Evolutionary conservation across 1,140 invertebrate genomes (phyloP), one percentile per base, ranked within the genome.

Genomic region (Hermetia illucens): DNA sequence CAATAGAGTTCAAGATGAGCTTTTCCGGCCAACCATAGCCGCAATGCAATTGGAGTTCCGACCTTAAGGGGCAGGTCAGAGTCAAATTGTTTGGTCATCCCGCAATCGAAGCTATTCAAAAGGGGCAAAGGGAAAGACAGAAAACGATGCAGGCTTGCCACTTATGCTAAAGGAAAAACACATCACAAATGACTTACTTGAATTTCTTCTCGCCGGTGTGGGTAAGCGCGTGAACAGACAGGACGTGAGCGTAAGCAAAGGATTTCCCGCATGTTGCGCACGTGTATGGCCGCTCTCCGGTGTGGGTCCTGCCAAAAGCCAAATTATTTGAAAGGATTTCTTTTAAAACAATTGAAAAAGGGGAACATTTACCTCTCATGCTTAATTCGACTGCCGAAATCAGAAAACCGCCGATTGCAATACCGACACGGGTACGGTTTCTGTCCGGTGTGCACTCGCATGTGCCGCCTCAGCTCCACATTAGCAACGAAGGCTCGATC

Each of bases 271-370:
- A 83, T 0, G 69, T 70, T 0, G 68, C 68, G 39, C 79, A 82
- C 33, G 74, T 68, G 41, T 78, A 82, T 0, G 79, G 79, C 3
- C 77, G 58, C 45, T 82, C 80, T 0, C 86, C 86, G 2, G 79
- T 85, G 53, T 91, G 84, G 10, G 78, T 82, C 9, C 82, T 62
- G 30, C 72, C 65, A 49, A 86, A 82, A n/a, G 13, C 16, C 6
- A 6, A 32, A 32, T 5, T 38, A 12, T 4, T 29, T 19, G 5
- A 13, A 5, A 32, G 17, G 6, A 17, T n/a, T n/a, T n/a, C n/a
- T n/a, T n/a, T 17, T 5, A 32, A 32, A 5, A 32, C 10, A 5
- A 16, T 32, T 32, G 13, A 9, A 17, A 9, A 32, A 13, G 5
- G 10, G 10, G 24, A 9, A 9, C 24, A 25, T 5, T 51, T 48